phyloP scores from a whole-genome alignment of 2,888 invertebrate species.

The Eilema griseolum region DNA sequence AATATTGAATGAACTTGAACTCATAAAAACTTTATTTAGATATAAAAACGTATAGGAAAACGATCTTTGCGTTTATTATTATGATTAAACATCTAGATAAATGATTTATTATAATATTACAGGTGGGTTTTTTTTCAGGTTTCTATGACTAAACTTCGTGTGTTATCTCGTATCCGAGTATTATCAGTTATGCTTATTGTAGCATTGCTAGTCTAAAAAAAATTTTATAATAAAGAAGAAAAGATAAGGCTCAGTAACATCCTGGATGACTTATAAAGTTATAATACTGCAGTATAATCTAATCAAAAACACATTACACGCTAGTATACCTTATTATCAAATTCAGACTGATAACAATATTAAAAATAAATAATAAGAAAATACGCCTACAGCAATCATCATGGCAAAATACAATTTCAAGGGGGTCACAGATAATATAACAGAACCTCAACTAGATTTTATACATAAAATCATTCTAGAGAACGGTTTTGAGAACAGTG shows the following conservation, averaged over 20 bases:
- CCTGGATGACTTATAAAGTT: background rate
- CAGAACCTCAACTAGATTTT: constrained; percentile 53
- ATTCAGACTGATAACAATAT: background rate
- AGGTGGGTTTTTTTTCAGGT: background rate
- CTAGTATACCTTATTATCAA: background rate
- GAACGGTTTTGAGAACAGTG: constrained; percentile 51
- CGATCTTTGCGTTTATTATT: background rate
- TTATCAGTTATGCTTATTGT: background rate
- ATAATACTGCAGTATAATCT: constrained; percentile 11
- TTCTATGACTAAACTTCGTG: background rate
- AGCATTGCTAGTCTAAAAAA: background rate
- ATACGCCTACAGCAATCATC: constrained; percentile 3
- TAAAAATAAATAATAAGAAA: background rate
- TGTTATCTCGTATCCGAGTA: background rate
- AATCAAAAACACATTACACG: constrained; percentile 8
- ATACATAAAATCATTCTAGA: constrained; percentile 57
- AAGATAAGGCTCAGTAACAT: constrained; percentile 4
- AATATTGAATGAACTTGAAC: background rate
- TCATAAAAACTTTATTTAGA: background rate
- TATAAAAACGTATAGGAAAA: background rate
- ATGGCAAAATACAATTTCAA: constrained; percentile 53
- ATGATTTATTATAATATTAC: background rate
- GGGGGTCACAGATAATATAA: constrained; percentile 53
- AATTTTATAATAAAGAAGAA: background rate
- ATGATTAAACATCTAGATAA: background rate